These are phyloP conservation scores for Himalopsyche anomala DNA, from an alignment of 2,888 invertebrate genomes.

Conservation along the genomic window DNA sequence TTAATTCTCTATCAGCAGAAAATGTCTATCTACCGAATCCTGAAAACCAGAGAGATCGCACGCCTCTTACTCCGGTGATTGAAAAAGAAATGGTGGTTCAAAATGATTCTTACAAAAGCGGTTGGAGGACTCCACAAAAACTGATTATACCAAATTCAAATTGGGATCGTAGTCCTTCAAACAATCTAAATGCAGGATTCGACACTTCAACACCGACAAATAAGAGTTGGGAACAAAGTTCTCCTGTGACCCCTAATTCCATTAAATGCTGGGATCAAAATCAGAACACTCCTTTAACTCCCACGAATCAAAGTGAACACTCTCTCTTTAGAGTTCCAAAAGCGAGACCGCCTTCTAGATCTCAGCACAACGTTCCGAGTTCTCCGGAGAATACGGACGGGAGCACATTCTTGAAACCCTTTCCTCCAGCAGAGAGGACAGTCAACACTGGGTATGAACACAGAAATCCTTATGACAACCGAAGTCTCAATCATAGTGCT, in stretches of 20 bases:
- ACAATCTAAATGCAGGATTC: slow-evolving; percentile 49
- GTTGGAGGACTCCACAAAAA: slow-evolving; percentile 75
- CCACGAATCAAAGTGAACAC: slow-evolving; percentile 73
- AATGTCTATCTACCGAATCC: slow-evolving; percentile 68
- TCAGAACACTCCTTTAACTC: slow-evolving; percentile 68
- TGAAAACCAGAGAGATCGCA: slow-evolving; percentile 67
- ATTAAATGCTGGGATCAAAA: slow-evolving; percentile 65
- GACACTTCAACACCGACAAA: slow-evolving; percentile 65
- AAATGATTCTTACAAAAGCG: slow-evolving; percentile 69
- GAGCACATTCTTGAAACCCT: slow-evolving; percentile 80
- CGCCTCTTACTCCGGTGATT: background rate
- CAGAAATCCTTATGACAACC: slow-evolving; percentile 73
- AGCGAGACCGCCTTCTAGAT: slow-evolving; percentile 80
- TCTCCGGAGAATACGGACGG: slow-evolving; percentile 74
- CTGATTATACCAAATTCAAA: slow-evolving; percentile 61
- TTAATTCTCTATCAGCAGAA: slow-evolving; percentile 66
- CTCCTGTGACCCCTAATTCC: slow-evolving; percentile 57
- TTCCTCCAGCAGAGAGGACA: slow-evolving; percentile 77
- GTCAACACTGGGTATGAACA: slow-evolving; percentile 73
- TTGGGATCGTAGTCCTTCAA: slow-evolving; percentile 60
- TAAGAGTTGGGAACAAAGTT: slow-evolving; percentile 72
- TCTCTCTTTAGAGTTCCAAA: slow-evolving; percentile 81
- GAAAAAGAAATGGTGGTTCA: slow-evolving; percentile 66
- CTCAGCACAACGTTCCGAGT: slow-evolving; percentile 73
- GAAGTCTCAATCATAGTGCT: slow-evolving; percentile 70